Evolutionary conservation across 2,113 vertebrate genomes (phyloP).

Genomic region (Petrocephalus zakoni): DNA sequence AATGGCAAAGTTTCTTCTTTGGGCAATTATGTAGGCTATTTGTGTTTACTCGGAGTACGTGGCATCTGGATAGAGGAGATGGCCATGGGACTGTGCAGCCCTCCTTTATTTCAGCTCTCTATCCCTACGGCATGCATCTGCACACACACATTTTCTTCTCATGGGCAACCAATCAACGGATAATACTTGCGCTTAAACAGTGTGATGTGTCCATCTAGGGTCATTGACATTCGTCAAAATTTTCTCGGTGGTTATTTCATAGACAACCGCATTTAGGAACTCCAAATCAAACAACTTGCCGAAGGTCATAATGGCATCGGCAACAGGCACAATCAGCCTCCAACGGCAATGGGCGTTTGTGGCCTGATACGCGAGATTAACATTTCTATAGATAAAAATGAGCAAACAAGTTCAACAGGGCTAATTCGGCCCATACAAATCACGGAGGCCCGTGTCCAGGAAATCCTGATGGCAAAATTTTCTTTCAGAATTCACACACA

Average conservation of each 20-base stretch:
- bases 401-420: background rate
- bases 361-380: slow-evolving; percentile 1
- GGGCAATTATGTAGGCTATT: background rate
- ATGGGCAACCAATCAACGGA: background rate
- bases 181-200: background rate
- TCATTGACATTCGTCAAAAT: background rate
- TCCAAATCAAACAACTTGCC: background rate
- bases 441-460: slow-evolving; percentile 42
- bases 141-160: background rate
- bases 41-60: slow-evolving; percentile 12
- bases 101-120: background rate
- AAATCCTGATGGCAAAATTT: slow-evolving; percentile 38
- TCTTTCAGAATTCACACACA: slow-evolving; percentile 37
- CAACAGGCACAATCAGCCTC: background rate
- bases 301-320: background rate
- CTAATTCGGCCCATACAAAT: slow-evolving; percentile 39
- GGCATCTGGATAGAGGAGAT: background rate
- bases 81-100: background rate
- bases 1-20: slow-evolving; percentile 3
- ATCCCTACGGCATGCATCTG: background rate
- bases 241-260: background rate
- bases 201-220: background rate
- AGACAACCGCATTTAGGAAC: background rate
- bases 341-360: background rate
- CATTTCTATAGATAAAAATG: background rate